Evolutionary conservation across 2,113 vertebrate genomes (phyloP), one percentile per base, ranked within the genome.

Genomic region (Caretta caretta): DNA sequence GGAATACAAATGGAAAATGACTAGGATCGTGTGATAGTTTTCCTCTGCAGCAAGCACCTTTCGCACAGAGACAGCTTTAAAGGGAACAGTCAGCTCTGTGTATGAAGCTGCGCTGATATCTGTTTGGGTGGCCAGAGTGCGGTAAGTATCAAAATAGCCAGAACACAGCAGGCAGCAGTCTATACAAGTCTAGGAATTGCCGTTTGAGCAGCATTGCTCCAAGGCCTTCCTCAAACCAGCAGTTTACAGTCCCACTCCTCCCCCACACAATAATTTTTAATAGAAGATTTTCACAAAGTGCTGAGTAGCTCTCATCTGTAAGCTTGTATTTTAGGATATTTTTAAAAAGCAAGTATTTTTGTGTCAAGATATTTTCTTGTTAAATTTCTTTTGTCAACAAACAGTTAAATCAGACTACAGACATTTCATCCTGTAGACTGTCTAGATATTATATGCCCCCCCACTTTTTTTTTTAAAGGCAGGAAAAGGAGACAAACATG

Each of bases 401-500:
- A 53, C 42, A 24, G 3, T 80, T 89, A 25, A 72, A 86, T 91
- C 2, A 38, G 29, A 53, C 78, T 92, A 35, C 11, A 84, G 87
- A 86, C 19, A 76, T 86, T 83, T 93, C 83, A 75, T 62, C 72
- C 80, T 24, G 35, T 13, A 0, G 4, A 90, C 11, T 25, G 11
- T 38, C 86, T 76, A 50, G 16, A 65, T 88, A 54, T 84, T 96
- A 93, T 90, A 72, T 5, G 49, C 57, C 48, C 49, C 46, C 27
- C 78, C 84, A n/a, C n/a, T 65, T 91, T 59, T 51, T 76, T 31
- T 87, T 50, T 84, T 89, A 62, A 80, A 82, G 79, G 69, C 51
- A 93, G 72, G 90, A 93, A 83, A 81, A 90, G 57, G 51, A 86
- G 59, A 96, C 89, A 96, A 84, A 91, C 19, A 95, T 51, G 57